These are phyloP conservation scores for Noturus placidus DNA, from an alignment of 2,113 vertebrate genomes.

Conservation along the genomic window DNA sequence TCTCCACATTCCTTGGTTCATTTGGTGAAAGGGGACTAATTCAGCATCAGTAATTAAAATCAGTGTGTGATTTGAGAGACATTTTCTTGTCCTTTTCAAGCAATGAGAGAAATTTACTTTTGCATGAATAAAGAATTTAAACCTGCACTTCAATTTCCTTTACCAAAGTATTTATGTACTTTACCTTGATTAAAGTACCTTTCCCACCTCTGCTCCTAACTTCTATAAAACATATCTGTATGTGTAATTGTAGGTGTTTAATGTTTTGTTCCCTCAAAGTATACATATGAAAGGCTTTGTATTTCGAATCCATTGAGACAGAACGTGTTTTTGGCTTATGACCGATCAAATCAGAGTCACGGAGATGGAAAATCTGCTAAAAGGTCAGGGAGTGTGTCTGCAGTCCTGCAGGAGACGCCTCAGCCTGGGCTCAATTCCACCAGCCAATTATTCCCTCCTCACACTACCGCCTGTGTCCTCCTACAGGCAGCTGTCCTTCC, in stretches of 20 bases:
- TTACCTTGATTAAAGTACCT: background rate
- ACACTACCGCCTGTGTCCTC: constrained; percentile 46
- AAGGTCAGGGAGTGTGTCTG: constrained; percentile 50
- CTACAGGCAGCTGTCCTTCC: constrained; percentile 56
- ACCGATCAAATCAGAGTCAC: constrained; percentile 43
- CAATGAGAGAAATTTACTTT: background rate
- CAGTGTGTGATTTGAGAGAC: background rate
- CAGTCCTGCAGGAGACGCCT: constrained; percentile 45
- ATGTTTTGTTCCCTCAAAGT: background rate
- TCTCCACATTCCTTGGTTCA: background rate
- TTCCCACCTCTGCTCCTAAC: background rate
- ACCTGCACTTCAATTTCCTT: background rate
- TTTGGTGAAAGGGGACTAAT: background rate
- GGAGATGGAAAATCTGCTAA: constrained; percentile 48
- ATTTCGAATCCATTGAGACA: constrained; percentile 25
- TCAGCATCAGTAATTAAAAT: background rate
- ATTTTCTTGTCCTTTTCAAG: background rate
- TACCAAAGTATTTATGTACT: constrained; percentile 4
- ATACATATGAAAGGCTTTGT: constrained; percentile 29
- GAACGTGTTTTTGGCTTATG: constrained; percentile 35
- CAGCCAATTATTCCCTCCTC: constrained; percentile 52
- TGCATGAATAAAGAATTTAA: background rate
- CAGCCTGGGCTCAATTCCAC: constrained; percentile 52
- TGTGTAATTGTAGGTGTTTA: background rate
- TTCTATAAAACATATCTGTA: background rate